phyloP scores from a whole-genome alignment of 2,797 vertebrate genomes.

The Coccyzus lansbergi region DNA sequence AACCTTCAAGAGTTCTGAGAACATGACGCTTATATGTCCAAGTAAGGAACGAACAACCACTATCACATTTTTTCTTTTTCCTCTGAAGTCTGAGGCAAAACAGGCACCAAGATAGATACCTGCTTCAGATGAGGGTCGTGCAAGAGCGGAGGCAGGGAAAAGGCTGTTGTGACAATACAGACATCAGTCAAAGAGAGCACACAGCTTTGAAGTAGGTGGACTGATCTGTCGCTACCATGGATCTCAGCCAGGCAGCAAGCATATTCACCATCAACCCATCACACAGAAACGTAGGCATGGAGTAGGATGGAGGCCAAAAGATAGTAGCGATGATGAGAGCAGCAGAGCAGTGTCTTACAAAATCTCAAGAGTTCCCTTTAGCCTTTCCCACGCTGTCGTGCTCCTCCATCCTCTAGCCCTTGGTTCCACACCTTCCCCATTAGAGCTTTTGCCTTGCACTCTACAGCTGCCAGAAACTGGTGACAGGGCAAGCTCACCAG shows the following conservation, averaged over 20 bases:
- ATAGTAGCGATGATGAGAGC: not conserved
- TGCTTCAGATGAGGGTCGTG: rapidly evolving
- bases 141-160: not conserved
- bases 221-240: not conserved
- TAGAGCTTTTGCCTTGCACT: rapidly evolving
- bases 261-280: not conserved
- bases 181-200: not conserved
- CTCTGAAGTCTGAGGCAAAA: not conserved
- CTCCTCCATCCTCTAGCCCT: not conserved
- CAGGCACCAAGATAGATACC: not conserved
- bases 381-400: rapidly evolving
- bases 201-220: not conserved
- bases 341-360: not conserved
- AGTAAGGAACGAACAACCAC: not conserved
- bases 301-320: slow-evolving; percentile 8
- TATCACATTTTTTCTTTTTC: not conserved
- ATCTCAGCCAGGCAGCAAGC: slow-evolving; percentile 11
- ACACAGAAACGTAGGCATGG: not conserved
- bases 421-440: not conserved
- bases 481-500: not conserved
- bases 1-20: not conserved
- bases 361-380: not conserved
- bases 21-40: not conserved
- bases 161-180: not conserved
- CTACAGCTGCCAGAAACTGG: not conserved